A percentile compares a stretch with the other conserved stretches of the same genome.
Conservation (phyloP, 2,113 vertebrate genomes). For the Coracopsis vasa region DNA sequence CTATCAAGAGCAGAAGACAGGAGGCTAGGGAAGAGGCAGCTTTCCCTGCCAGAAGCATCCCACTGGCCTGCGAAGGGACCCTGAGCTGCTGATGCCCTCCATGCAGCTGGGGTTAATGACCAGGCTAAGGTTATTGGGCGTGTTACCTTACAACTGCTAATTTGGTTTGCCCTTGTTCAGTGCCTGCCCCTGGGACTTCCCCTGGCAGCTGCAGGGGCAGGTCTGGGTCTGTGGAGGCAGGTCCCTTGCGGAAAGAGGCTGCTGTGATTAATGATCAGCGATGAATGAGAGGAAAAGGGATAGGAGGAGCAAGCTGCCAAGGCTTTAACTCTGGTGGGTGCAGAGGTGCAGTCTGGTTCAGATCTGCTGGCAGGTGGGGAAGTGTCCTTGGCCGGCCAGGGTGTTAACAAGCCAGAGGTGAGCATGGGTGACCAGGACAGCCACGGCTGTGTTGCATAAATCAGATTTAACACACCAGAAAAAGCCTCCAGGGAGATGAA, state of each 20-base stretch:
- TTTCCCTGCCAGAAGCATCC: not conserved
- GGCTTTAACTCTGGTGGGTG: not conserved
- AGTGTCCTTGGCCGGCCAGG: not conserved
- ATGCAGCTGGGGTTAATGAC: not conserved
- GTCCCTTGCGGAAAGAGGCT: not conserved
- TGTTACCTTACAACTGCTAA: not conserved
- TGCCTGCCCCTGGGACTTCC: not conserved
- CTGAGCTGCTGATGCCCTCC: not conserved
- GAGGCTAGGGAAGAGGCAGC: not conserved
- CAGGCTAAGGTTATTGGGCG: not conserved
- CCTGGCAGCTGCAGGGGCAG: not conserved
- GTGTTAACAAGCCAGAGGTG: conserved; percentile 26
- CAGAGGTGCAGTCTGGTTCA: not conserved
- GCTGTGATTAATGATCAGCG: not conserved
- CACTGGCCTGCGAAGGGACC: not conserved
- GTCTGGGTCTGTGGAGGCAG: not conserved
- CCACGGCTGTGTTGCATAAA: not conserved
- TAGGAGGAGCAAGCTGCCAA: not conserved
- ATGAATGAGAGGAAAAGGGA: not conserved
- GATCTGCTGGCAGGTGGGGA: not conserved
- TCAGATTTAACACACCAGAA: not conserved
- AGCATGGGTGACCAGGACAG: not conserved
- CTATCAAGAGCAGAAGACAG: not conserved
- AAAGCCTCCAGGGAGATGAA: not conserved
- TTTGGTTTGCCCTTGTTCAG: not conserved